Conservation (phyloP, 2,797 vertebrate genomes). For the Anguilla megastoma region DNA sequence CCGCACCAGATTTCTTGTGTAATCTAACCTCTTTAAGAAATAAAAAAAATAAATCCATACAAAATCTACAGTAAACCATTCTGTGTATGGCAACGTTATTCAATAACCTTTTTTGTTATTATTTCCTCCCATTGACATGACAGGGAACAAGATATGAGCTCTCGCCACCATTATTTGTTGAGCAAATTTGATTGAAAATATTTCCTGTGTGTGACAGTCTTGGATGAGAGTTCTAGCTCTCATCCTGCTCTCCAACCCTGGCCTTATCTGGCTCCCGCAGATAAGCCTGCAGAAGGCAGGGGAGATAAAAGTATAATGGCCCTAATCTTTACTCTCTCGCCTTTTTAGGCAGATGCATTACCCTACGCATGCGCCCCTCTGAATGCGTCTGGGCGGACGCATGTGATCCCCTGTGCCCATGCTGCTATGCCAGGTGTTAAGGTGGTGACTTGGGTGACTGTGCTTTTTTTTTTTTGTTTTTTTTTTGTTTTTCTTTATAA, state of each 20-base stretch:
- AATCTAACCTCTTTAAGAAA: slow-evolving; percentile 31
- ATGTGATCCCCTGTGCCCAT: background rate
- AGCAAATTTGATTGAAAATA: slow-evolving; percentile 58
- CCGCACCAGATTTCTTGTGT: background rate
- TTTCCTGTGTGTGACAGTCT: slow-evolving; percentile 31
- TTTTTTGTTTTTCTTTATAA: too few relatives aligned
- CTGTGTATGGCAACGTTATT: background rate
- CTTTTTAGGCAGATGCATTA: slow-evolving; percentile 54
- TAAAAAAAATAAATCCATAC: background rate
- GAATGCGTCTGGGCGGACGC: slow-evolving; percentile 12
- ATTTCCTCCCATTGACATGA: slow-evolving; percentile 17
- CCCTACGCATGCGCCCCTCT: slow-evolving; percentile 11
- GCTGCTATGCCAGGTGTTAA: background rate
- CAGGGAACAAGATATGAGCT: slow-evolving; percentile 17
- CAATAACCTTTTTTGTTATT: slow-evolving; percentile 35
- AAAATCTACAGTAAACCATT: background rate
- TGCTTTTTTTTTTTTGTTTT: background rate
- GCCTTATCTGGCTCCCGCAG: slow-evolving; percentile 72
- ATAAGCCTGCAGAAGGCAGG: slow-evolving; percentile 54
- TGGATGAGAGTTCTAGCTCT: slow-evolving; percentile 18
- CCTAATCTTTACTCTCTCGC: slow-evolving; percentile 66
- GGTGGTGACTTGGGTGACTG: background rate
- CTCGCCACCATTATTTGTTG: slow-evolving; percentile 54
- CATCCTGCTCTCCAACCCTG: slow-evolving; percentile 47
- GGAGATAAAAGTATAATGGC: slow-evolving; percentile 60